phyloP scores from a whole-genome alignment of 2,797 vertebrate genomes.

The Neosilurus mollespiculum region DNA sequence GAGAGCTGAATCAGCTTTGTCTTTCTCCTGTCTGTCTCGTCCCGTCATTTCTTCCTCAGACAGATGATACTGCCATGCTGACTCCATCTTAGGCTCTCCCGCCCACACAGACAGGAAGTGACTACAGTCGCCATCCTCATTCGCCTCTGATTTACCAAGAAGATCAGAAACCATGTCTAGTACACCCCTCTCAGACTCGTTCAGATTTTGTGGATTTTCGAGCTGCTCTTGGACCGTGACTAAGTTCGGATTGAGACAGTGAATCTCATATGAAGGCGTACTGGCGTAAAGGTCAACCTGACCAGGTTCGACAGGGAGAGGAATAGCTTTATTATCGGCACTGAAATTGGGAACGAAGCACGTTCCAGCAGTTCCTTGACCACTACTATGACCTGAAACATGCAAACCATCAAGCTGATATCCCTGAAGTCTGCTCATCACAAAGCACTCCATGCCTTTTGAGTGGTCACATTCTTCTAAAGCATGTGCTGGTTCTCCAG shows the following conservation, averaged over 20 bases:
- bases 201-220: slow-evolving; percentile 7
- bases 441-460: neutral
- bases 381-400: neutral
- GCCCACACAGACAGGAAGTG: slow-evolving; percentile 47
- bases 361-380: neutral
- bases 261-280: slow-evolving; percentile 73
- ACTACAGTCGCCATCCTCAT: slow-evolving; percentile 41
- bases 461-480: slow-evolving; percentile 12
- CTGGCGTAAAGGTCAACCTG: slow-evolving; percentile 72
- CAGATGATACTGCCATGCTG: slow-evolving; percentile 56
- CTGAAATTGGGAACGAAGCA: neutral
- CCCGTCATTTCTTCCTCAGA: slow-evolving; percentile 7
- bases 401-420: slow-evolving; percentile 22
- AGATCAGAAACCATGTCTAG: slow-evolving; percentile 72
- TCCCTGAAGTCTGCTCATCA: slow-evolving; percentile 14
- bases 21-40: slow-evolving; percentile 6
- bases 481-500: slow-evolving; percentile 14
- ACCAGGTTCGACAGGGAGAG: slow-evolving; percentile 61
- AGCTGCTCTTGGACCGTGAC: neutral
- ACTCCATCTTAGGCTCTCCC: slow-evolving; percentile 48
- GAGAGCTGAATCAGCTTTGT: neutral
- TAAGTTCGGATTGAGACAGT: slow-evolving; percentile 40
- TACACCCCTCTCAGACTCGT: slow-evolving; percentile 65
- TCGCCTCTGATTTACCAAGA: slow-evolving; percentile 59
- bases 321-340: slow-evolving; percentile 5